These are phyloP conservation scores for Clinocottus analis DNA, from an alignment of 2,113 vertebrate species.

Conservation along the genomic window DNA sequence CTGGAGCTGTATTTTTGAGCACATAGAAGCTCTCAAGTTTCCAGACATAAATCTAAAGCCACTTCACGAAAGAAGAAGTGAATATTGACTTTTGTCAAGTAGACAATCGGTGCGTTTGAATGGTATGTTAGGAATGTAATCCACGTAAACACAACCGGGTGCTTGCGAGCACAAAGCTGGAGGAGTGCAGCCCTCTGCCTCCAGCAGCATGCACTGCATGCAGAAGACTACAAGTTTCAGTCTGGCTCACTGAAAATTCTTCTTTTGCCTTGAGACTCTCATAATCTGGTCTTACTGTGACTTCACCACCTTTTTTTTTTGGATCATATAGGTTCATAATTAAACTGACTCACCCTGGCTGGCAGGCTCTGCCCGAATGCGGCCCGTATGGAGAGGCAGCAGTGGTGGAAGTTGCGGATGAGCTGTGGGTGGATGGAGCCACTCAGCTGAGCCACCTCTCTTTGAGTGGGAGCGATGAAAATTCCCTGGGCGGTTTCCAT, in stretches of 20 bases:
- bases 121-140: no score
- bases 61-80: no score
- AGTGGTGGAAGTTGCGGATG: constrained; percentile 95
- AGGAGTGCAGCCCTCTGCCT: no score
- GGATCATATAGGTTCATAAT: neutral
- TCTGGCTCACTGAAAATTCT: neutral
- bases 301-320: neutral
- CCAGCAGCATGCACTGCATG: neutral
- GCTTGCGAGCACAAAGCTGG: no score
- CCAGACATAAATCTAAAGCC: neutral
- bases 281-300: neutral
- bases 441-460: constrained; percentile 88
- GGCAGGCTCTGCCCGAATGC: constrained; percentile 89
- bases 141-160: no score
- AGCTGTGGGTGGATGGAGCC: constrained; percentile 92
- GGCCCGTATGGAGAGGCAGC: constrained; percentile 93
- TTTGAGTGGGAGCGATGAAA: constrained; percentile 94
- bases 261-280: neutral
- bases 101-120: neutral
- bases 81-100: neutral
- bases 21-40: neutral
- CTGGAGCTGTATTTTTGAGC: no score
- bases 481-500: constrained; percentile 94
- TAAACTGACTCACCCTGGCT: constrained; percentile 80
- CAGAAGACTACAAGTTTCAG: neutral